Percentiles rank a stretch among this genome's conserved stretches.
These are phyloP conservation scores for Cirrhinus mrigala DNA, from an alignment of 2,797 vertebrate genomes.

Conservation along the genomic window DNA sequence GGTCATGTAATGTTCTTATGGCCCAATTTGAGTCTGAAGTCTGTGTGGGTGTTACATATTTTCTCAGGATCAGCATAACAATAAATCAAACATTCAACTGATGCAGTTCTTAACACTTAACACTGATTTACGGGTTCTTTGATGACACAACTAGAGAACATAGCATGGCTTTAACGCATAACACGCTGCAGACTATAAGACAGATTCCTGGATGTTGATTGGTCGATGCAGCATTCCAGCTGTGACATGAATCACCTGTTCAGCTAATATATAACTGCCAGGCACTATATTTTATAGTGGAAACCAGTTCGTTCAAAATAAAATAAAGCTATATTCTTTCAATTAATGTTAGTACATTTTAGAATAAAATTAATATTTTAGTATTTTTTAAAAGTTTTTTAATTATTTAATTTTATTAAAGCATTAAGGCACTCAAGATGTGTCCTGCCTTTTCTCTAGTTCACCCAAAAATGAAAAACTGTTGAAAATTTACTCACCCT, in stretches of 20 bases:
- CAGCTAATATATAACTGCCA: not conserved
- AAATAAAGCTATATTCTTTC: not conserved
- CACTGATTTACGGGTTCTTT: not conserved
- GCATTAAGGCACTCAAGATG: not conserved
- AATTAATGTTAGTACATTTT: not conserved
- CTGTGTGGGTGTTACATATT: not conserved
- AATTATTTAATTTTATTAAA: not conserved
- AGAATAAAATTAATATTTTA: not conserved
- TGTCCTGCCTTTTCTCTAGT: not conserved
- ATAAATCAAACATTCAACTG: slow-evolving; percentile 12
- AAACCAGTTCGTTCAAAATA: not conserved
- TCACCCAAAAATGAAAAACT: too few relatives aligned
- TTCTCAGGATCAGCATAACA: not conserved
- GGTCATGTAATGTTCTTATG: slow-evolving; percentile 56
- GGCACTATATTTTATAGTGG: not conserved
- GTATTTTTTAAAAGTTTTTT: not conserved
- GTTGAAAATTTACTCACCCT: not conserved
- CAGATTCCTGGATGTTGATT: not conserved
- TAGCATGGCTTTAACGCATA: not conserved
- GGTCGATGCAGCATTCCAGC: not conserved
- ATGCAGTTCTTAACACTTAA: not conserved
- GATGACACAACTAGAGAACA: not conserved
- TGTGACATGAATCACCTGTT: slow-evolving; percentile 1
- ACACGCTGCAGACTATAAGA: not conserved
- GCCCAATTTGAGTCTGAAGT: not conserved